Base-by-base conservation (phyloP, 2,888 invertebrate species). In the Sinhomidia bicolor region DNA sequence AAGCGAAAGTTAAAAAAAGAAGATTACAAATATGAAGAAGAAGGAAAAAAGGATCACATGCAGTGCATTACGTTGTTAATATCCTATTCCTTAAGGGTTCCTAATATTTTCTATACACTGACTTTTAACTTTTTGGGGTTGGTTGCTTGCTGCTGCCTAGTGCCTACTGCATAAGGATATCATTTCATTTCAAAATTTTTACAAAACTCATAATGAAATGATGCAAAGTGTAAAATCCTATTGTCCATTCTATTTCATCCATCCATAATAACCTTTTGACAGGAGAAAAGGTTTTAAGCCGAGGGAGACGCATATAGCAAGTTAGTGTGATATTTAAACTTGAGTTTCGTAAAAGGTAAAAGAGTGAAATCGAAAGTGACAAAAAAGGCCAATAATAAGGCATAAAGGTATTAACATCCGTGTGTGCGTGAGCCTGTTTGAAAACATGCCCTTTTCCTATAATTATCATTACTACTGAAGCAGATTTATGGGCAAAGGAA, bases 311-410 rank as follows among this genome's bases (percentile, higher is more conserved):
- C 12, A 29, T 5, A 29, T 62, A 62, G 62, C 29, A 10, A 26
- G 2, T 4, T 14, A 12, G 29, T 32, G 32, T 12, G 62, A 62
- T 71, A 20, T 14, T 47, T 74, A 47, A 47, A 51, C 47, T 74
- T 74, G 74, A 47, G 44, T 47, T 47, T 74, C 41, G 6, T 36
- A n/a, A 7, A 26, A 26, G 23, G 47, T 5, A 36, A 74, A 23
- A 47, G 44, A 74, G 41, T 62, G 51, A 74, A 74, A 74, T 74
- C 32, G 74, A 74, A 74, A 74, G 74, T 74, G 74, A 74, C 74
- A 74, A 74, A 44, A 41, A 71, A 32, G 14, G 62, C 29, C 17
- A 17, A 17, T 9, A 3, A 54, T 57, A 57, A 26, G 7, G 7
- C 1, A 23, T n/a, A n/a, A 62, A 29, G 54, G 20, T n/a, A n/a